These are phyloP conservation scores for Brachionus manjavacas DNA, from an alignment of 1,140 invertebrate genomes.

Conservation along the genomic window DNA sequence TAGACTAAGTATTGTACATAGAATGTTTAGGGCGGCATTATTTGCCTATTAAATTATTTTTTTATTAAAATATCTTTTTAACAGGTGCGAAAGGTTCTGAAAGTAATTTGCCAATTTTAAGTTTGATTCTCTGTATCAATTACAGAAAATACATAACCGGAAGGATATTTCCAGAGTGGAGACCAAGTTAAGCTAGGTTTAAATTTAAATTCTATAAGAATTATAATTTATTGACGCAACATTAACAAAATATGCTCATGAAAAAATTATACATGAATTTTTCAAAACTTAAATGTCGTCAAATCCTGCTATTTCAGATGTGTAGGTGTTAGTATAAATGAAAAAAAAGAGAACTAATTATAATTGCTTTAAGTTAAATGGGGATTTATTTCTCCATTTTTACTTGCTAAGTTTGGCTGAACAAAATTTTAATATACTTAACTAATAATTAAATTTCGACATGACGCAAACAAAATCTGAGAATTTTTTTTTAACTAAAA, in stretches of 20 bases:
- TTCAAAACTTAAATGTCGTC: neutral
- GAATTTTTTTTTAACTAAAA: neutral
- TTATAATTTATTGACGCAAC: constrained; percentile 4
- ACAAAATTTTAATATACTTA: neutral
- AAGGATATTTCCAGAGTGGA: neutral
- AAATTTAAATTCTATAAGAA: neutral
- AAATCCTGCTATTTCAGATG: neutral
- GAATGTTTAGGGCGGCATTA: no score
- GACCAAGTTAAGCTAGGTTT: neutral
- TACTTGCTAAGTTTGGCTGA: neutral
- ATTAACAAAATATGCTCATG: neutral
- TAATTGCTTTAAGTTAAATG: neutral
- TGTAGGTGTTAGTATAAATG: neutral
- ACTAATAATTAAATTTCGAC: neutral
- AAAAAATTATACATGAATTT: neutral
- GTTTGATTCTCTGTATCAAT: neutral
- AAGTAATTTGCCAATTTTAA: no score
- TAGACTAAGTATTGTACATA: no score
- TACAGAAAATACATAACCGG: neutral
- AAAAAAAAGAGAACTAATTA: neutral
- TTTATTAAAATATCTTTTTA: no score
- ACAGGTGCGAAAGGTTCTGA: no score
- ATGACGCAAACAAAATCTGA: neutral
- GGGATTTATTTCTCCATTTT: neutral
- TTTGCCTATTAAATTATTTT: no score